Evolutionary conservation across 92 coral and sea anemone genomes (phyloP).

Genomic region (Galaxea fascicularis): DNA sequence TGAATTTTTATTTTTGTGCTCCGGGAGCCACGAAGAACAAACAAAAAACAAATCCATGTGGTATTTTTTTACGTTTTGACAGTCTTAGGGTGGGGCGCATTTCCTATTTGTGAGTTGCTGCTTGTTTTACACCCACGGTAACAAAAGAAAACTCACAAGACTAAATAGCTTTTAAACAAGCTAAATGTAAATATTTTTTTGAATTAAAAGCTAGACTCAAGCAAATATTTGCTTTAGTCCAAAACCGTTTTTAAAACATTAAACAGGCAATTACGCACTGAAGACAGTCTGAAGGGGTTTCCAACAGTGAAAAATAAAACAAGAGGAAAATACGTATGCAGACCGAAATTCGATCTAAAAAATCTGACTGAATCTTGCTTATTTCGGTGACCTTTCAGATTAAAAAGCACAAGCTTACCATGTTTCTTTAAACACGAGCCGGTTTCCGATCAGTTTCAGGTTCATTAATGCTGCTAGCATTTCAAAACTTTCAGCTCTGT

Average conservation of each 20-base stretch:
- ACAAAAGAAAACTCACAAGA: not conserved
- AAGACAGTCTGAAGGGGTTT: not conserved
- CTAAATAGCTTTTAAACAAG: conserved; percentile 15
- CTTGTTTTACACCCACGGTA: not conserved
- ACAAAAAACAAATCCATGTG: conserved; percentile 29
- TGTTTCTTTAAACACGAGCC: not conserved
- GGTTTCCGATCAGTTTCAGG: not conserved
- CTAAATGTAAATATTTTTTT: conserved; percentile 15
- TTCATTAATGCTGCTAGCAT: not conserved
- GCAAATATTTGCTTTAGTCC: conserved; percentile 29
- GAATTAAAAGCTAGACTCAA: conserved; percentile 1
- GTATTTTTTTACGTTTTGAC: conserved; percentile 11
- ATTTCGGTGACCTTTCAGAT: not conserved
- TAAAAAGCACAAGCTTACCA: conserved; percentile 26
- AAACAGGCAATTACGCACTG: not conserved
- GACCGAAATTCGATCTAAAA: not conserved
- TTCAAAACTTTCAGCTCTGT: conserved; percentile 22
- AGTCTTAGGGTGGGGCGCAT: conserved; percentile 30
- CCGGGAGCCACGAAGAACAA: not conserved
- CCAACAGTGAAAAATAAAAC: not conserved
- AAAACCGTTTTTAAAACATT: not conserved
- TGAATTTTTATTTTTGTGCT: not conserved
- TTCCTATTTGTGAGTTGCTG: not conserved
- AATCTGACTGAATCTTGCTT: not conserved
- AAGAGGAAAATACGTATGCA: not conserved